phyloP scores from a whole-genome alignment of 2,797 vertebrate species.

The Anniella stebbinsi region DNA sequence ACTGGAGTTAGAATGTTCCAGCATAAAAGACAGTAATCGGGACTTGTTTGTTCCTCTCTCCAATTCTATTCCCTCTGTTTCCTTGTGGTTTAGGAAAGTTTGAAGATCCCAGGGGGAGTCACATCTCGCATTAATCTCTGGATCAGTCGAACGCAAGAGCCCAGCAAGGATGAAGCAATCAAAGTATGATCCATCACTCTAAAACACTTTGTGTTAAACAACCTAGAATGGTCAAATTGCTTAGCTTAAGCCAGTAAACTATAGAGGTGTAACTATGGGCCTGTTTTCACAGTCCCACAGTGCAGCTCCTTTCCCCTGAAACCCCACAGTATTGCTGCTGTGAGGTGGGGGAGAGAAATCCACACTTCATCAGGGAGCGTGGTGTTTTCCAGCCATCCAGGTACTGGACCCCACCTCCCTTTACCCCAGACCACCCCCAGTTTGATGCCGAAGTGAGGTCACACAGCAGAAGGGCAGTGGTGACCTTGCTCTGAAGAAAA shows the following conservation, averaged over 20 bases:
- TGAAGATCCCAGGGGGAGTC: slow-evolving; percentile 82
- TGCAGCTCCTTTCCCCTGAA: no score
- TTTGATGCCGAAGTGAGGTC: no score
- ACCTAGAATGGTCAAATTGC: not conserved
- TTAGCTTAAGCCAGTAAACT: not conserved
- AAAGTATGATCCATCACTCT: slow-evolving; percentile 65
- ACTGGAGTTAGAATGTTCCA: not conserved
- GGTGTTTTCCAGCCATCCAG: no score
- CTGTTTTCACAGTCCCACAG: no score
- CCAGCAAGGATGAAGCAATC: slow-evolving; percentile 62
- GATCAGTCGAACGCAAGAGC: slow-evolving; percentile 82
- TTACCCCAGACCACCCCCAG: no score
- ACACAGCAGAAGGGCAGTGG: no score
- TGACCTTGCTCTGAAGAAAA: no score
- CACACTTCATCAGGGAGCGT: no score
- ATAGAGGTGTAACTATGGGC: not conserved
- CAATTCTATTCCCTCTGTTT: not conserved
- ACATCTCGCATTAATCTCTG: slow-evolving; percentile 88
- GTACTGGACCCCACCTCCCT: no score
- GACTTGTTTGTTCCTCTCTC: slow-evolving; percentile 10
- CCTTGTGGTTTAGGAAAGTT: slow-evolving; percentile 79
- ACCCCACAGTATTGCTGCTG: no score
- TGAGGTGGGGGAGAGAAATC: no score
- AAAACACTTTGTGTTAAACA: not conserved
- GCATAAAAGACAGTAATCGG: accelerated